Percentiles rank a stretch among this genome's conserved stretches.
Conservation (phyloP, 2,113 vertebrate genomes). For the Agelaius phoeniceus region DNA sequence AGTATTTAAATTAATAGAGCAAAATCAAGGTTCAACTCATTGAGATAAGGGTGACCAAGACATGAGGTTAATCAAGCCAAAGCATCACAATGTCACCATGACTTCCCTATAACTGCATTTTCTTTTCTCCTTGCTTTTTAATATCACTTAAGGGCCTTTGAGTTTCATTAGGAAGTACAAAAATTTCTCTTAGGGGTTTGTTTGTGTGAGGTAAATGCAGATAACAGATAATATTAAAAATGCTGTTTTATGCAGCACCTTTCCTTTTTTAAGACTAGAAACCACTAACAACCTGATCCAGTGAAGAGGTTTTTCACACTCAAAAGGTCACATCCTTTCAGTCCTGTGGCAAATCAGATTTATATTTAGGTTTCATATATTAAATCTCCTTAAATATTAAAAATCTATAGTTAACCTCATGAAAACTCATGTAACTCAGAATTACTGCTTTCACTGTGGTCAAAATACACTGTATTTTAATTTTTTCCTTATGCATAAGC, state of each 20-base stretch:
- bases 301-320: not conserved
- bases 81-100: not conserved
- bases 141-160: not conserved
- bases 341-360: not conserved
- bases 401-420: not conserved
- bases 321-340: not conserved
- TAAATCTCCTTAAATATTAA: not conserved
- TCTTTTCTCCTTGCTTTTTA: not conserved
- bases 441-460: not conserved
- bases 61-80: not conserved
- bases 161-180: not conserved
- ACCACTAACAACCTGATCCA: not conserved
- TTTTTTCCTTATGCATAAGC: not conserved
- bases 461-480: not conserved
- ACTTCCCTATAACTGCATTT: not conserved
- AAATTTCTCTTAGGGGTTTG: rapidly evolving
- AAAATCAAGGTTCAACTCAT: not conserved
- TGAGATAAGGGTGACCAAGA: not conserved
- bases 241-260: not conserved
- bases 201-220: not conserved
- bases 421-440: not conserved
- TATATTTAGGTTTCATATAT: not conserved
- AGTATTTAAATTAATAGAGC: not conserved
- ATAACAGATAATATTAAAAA: not conserved
- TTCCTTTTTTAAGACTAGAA: not conserved